Percentiles rank a stretch among this genome's conserved stretches.
These are phyloP conservation scores for Geranospiza caerulescens DNA, from an alignment of 2,797 vertebrate genomes.

Conservation along the genomic window DNA sequence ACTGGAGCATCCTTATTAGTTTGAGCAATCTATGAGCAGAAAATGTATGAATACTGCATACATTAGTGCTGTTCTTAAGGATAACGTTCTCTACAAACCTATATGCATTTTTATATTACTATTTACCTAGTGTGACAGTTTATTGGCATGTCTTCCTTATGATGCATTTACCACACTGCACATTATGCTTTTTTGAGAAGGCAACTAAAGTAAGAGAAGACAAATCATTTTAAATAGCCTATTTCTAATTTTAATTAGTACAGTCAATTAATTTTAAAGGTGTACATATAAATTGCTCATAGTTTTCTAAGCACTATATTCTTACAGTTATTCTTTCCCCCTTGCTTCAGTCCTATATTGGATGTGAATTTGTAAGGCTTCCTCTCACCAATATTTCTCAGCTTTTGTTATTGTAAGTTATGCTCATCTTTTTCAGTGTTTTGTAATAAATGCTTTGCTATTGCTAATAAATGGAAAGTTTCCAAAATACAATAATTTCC, in stretches of 20 bases:
- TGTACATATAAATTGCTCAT: not conserved
- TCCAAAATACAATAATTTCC: not conserved
- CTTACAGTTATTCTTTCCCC: not conserved
- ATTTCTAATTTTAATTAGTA: constrained; percentile 47
- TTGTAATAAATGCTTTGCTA: not conserved
- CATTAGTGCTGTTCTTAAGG: constrained; percentile 10
- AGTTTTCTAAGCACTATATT: not conserved
- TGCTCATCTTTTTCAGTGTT: not conserved
- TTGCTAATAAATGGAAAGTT: not conserved
- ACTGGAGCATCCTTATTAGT: not conserved
- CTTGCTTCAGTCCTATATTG: not conserved
- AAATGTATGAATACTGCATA: not conserved
- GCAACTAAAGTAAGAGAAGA: not conserved
- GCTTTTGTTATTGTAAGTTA: not conserved
- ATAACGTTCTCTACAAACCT: not conserved
- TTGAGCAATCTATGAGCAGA: not conserved
- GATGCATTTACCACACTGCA: not conserved
- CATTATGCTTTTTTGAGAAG: not conserved
- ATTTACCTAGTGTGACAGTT: constrained; percentile 20
- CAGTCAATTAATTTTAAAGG: constrained; percentile 31
- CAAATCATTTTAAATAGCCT: constrained; percentile 32
- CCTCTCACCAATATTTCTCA: not conserved
- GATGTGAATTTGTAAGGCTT: not conserved
- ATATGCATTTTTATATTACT: not conserved
- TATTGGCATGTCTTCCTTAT: constrained; percentile 22